Conservation (phyloP, 1,140 invertebrate species). For the Asbolus verrucosus region DNA sequence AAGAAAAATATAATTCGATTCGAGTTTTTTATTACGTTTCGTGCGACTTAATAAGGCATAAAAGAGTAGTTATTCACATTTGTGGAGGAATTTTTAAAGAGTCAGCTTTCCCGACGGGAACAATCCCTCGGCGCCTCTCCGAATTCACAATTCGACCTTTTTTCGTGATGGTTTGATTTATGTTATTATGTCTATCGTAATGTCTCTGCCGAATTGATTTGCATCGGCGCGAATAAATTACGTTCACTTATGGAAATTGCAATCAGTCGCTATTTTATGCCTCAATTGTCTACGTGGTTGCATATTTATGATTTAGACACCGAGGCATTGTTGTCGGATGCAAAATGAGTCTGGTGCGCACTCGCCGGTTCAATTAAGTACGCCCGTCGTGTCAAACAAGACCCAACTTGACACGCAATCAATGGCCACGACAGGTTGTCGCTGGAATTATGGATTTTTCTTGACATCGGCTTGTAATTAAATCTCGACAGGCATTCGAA, state of each 20-base stretch:
- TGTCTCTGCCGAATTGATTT: constrained; percentile 42
- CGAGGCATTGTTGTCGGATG: constrained; percentile 35
- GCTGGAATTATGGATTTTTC: constrained; percentile 44
- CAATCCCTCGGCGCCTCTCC: neutral
- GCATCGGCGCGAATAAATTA: constrained; percentile 47
- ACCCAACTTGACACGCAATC: constrained; percentile 32
- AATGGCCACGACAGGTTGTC: constrained; percentile 44
- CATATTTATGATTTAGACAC: constrained; percentile 53
- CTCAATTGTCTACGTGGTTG: constrained; percentile 44
- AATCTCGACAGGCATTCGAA: constrained; percentile 44
- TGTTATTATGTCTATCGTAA: constrained; percentile 42
- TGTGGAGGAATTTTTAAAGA: constrained; percentile 27
- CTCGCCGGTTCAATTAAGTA: constrained; percentile 31
- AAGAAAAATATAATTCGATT: constrained; percentile 54
- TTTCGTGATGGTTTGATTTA: constrained; percentile 31
- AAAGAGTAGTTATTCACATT: constrained; percentile 52
- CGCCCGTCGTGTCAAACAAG: constrained; percentile 37
- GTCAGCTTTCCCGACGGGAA: constrained; percentile 27
- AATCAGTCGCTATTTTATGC: constrained; percentile 51
- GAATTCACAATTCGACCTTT: constrained; percentile 20
- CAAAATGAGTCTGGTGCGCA: neutral
- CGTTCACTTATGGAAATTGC: constrained; percentile 54
- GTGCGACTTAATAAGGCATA: constrained; percentile 52
- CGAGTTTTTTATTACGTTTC: constrained; percentile 48
- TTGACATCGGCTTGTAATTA: constrained; percentile 40